Evolutionary conservation across 2,113 vertebrate genomes (phyloP).

Genomic region (Coptodon bakossiorum): DNA sequence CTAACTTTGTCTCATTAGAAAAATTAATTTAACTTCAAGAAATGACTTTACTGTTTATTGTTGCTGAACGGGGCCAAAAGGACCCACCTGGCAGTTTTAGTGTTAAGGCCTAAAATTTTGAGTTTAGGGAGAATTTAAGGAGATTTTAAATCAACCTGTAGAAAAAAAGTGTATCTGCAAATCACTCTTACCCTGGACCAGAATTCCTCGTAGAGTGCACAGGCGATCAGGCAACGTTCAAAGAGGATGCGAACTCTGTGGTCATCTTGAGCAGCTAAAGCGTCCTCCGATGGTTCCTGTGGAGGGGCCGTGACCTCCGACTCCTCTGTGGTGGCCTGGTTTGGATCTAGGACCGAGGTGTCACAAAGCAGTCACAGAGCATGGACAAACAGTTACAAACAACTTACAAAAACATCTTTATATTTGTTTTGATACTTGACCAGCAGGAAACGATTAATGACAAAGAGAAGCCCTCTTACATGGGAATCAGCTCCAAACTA

Average conservation of each 20-base stretch:
- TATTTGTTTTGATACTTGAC: background rate
- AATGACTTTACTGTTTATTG: background rate
- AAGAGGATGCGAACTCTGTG: slow-evolving; percentile 74
- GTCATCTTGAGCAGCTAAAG: slow-evolving; percentile 32
- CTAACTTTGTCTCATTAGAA: background rate
- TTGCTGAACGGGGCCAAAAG: background rate
- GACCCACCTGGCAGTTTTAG: background rate
- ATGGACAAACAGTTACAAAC: background rate
- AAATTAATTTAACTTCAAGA: accelerated
- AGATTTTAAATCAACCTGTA: background rate
- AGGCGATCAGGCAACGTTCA: slow-evolving; percentile 83
- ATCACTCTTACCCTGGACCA: slow-evolving; percentile 76
- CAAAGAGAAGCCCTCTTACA: background rate
- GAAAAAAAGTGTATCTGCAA: background rate
- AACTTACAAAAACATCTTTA: background rate
- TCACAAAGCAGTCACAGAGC: background rate
- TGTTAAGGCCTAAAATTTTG: background rate
- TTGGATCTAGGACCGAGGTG: slow-evolving; percentile 7
- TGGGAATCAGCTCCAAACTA: background rate
- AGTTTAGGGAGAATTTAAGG: background rate
- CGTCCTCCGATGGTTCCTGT: background rate
- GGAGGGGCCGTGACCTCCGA: slow-evolving; percentile 1
- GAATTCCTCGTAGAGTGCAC: slow-evolving; percentile 82
- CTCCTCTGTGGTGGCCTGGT: slow-evolving; percentile 17
- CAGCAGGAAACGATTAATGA: background rate